Percentiles rank a stretch among this genome's conserved stretches.
Evolutionary conservation across 2,797 vertebrate genomes (phyloP).

Genomic region (Amazona ochrocephala): DNA sequence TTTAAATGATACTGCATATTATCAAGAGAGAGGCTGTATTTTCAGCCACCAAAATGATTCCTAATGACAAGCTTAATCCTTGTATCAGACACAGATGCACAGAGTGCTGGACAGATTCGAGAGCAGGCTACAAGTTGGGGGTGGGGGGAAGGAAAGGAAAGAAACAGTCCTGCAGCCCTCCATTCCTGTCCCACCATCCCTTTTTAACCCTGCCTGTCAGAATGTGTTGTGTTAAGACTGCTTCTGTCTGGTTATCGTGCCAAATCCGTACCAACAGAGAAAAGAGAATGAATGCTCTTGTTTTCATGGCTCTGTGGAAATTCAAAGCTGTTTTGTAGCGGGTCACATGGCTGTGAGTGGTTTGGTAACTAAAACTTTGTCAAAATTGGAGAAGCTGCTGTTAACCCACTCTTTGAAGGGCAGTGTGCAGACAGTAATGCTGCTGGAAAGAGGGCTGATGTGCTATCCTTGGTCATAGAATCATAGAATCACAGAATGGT

Average conservation of each 20-base stretch:
- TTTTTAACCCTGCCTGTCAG: not conserved
- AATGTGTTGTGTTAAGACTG: not conserved
- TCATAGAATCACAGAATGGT: not conserved
- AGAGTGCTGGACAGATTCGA: not conserved
- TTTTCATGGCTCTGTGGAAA: not conserved
- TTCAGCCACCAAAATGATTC: conserved; percentile 65
- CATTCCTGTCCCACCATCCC: not conserved
- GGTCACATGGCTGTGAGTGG: not conserved
- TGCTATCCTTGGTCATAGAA: not conserved
- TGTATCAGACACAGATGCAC: conserved; percentile 24
- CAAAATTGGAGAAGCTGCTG: not conserved
- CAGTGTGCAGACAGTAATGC: fast-evolving
- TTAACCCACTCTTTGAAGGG: not conserved
- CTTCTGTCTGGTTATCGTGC: not conserved
- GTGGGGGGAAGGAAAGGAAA: not conserved
- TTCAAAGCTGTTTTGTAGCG: fast-evolving
- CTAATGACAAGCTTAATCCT: conserved; percentile 69
- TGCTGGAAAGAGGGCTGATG: not conserved
- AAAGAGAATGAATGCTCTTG: not conserved
- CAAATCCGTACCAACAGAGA: not conserved
- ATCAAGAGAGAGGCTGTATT: conserved; percentile 60
- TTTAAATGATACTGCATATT: conserved; percentile 78
- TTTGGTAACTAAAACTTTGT: not conserved
- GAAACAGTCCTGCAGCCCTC: not conserved
- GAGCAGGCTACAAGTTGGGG: not conserved